phyloP scores from a whole-genome alignment of 2,888 invertebrate genomes.

The Cantharis rufa region DNA sequence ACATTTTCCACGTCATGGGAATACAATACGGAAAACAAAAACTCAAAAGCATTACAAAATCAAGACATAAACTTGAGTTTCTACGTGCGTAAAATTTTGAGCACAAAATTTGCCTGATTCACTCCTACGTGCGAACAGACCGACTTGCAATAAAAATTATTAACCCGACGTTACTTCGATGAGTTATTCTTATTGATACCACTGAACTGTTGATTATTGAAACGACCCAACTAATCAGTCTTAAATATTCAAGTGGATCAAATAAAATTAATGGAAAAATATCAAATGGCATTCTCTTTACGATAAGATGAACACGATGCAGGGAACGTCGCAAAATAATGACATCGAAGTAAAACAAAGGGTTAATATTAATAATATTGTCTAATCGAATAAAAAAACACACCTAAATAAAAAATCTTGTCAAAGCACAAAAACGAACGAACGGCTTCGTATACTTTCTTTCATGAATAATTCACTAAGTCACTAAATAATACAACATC shows the following conservation, averaged over 20 bases:
- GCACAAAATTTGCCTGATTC: conserved; percentile 8
- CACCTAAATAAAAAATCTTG: background rate
- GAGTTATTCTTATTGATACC: conserved; percentile 6
- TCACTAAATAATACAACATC: background rate
- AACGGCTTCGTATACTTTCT: background rate
- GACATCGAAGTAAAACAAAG: background rate
- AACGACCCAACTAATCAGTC: conserved; percentile 22
- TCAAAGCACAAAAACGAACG: background rate
- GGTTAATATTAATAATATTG: background rate
- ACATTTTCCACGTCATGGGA: background rate
- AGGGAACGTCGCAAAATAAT: background rate
- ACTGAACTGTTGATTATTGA: conserved; percentile 24
- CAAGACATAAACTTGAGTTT: conserved; percentile 13
- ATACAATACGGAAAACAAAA: background rate
- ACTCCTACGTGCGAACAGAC: conserved; percentile 16
- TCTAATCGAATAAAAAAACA: background rate
- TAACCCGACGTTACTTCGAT: background rate
- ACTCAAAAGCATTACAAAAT: conserved; percentile 9
- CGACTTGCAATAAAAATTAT: background rate
- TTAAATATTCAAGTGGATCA: background rate
- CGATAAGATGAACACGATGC: background rate
- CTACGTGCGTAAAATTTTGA: conserved; percentile 13
- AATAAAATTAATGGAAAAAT: background rate
- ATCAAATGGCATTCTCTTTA: background rate
- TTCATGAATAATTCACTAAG: background rate